Evolutionary conservation across 2,113 vertebrate species (phyloP), one percentile per base, ranked within the genome.

Genomic region (Nycticorax nycticorax): DNA sequence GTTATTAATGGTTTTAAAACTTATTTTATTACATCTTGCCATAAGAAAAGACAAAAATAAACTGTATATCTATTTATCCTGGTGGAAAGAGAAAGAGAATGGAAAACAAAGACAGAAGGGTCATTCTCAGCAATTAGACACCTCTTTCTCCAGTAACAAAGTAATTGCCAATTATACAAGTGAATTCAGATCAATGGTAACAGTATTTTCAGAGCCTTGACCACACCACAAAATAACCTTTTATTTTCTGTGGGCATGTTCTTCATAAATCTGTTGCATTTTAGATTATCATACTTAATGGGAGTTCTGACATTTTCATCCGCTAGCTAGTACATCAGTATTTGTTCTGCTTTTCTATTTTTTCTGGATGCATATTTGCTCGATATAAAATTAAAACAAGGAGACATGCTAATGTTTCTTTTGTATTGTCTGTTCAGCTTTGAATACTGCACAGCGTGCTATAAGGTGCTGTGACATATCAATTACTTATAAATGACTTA

Each of bases 401-500:
- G 41, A 69, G 47, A 33, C 11, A 32, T 63, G 74, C n/a, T 80
- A 23, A 35, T 85, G 62, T 75, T 76, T 50, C 35, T 95, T 81
- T 82, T 50, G 26, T 67, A 37, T 53, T 72, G 19, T 24, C 67
- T 57, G 45, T 83, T 95, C 43, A 78, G 62, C 63, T 62, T 59
- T 72, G 57, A 78, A 14, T 67, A 47, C 26, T 45, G 57, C 41
- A 16, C 45, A 76, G 56, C 10, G 6, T 1, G 6, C 48, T 85
- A 0, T 24, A 57, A 95, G 73, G 80, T 76, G 71, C 77, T 69
- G 74, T 84, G 68, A 43, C 60, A 10, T 84, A 92, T 78, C 87
- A 45, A 5, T 93, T 97, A 83, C 93, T 92, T 94, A 88, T 85
- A 72, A 91, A 88, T 91, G 64, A 92, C 88, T 96, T 94, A 75